Conservation (phyloP, 2,888 invertebrate species). For the Odontothrips loti region DNA sequence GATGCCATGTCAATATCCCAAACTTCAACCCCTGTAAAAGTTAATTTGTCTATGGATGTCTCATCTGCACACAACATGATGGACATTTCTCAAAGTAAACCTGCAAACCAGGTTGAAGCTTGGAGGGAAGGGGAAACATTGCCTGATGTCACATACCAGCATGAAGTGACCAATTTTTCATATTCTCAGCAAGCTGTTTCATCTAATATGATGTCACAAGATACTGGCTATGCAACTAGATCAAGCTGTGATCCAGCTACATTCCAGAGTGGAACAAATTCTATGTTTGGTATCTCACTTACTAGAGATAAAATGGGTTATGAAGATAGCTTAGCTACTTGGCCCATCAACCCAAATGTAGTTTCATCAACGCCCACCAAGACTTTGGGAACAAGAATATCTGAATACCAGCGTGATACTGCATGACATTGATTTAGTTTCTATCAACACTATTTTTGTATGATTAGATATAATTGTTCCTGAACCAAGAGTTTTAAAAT, state of each 20-base stretch:
- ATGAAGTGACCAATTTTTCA: not conserved
- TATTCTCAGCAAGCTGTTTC: conserved; percentile 9
- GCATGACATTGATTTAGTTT: not conserved
- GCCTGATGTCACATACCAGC: not conserved
- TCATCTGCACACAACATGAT: conserved; percentile 3
- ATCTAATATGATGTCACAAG: conserved; percentile 12
- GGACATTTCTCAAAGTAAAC: conserved; percentile 19
- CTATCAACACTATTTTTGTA: not conserved
- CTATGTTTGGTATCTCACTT: not conserved
- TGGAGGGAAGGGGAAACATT: not conserved
- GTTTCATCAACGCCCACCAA: not conserved
- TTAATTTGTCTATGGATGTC: not conserved
- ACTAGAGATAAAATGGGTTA: conserved; percentile 19
- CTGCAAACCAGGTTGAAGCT: not conserved
- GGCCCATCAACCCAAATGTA: not conserved
- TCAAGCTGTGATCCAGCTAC: conserved; percentile 1
- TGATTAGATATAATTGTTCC: not conserved
- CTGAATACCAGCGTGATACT: conserved; percentile 4
- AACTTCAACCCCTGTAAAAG: not conserved
- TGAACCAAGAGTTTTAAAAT: not conserved
- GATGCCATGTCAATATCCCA: conserved; percentile 7
- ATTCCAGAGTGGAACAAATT: conserved; percentile 12
- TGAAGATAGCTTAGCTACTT: conserved; percentile 3
- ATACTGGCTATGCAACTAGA: not conserved
- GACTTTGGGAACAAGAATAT: not conserved